Evolutionary conservation across 30 jellyfish, hydroid and myxozoan genomes (phyloP).

Genomic region (Catostylus mosaicus): DNA sequence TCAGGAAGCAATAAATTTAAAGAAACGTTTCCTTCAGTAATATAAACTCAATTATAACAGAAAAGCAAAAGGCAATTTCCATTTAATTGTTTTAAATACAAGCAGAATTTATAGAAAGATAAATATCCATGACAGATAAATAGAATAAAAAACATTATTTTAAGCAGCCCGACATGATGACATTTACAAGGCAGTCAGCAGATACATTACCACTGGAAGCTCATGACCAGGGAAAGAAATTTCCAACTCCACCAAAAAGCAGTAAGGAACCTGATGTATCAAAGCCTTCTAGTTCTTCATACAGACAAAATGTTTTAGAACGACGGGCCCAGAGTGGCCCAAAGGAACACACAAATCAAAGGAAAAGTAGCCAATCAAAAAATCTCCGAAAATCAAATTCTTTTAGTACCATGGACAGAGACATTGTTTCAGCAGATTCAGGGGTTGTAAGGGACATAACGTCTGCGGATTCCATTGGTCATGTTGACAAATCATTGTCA

Average conservation of each 20-base stretch:
- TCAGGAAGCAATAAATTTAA: no score
- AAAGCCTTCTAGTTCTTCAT: neutral
- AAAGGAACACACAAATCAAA: conserved; percentile 68
- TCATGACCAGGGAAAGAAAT: conserved; percentile 11
- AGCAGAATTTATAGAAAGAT: no score
- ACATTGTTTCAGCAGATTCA: conserved; percentile 40
- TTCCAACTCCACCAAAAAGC: conserved; percentile 43
- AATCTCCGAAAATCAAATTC: conserved; percentile 55
- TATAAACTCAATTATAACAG: no score
- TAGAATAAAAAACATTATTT: no score
- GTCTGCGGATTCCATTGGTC: neutral
- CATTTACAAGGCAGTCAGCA: neutral
- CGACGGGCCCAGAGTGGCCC: conserved; percentile 95
- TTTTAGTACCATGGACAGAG: conserved; percentile 40
- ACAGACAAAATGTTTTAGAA: conserved; percentile 12
- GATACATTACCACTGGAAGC: neutral
- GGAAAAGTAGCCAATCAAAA: neutral
- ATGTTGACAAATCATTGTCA: conserved; percentile 9
- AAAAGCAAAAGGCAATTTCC: no score
- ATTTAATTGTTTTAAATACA: no score
- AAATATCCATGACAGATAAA: no score
- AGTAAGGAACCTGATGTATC: conserved; percentile 70
- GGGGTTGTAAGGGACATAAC: conserved; percentile 29
- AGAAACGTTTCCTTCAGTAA: no score
- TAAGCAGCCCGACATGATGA: no score